Base-by-base conservation (phyloP, 1,140 invertebrate species). In the Drosophila elegans region DNA sequence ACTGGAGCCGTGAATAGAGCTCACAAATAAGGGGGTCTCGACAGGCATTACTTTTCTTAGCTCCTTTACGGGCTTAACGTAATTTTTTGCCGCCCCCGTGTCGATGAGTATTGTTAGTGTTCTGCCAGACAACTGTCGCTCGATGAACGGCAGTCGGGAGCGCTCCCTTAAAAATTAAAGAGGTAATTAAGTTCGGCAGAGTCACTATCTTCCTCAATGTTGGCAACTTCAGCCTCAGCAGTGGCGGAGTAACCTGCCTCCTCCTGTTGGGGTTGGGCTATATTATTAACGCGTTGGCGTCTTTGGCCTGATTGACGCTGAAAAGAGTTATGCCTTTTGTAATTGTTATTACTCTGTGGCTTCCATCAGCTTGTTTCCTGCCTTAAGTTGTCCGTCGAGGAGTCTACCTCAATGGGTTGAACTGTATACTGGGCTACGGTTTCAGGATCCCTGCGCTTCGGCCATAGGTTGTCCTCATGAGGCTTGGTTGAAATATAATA, bases 21-120 rank as follows among this genome's bases (percentile, higher is more conserved):
- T 72, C 27, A 72, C 68, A 25, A 38, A 27, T 34, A 63, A 71
- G 11, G 51, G 16, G 13, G 41, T 60, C n/a, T 34, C 59, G 39
- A 46, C 56, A 27, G 51, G 42, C 32, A 41, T 64, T 64, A 55
- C 32, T 11, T 27, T 55, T 55, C 34, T 63, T 25, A 71, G 57
- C 39, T 56, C 46, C 21, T 36, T 61, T 38, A 21, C 49, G n/a
- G 34, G 49, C 34, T 34, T 52, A 52, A 52, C 27, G 29, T 52
- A 52, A 52, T 52, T 52, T 21, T 13, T 16, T 52, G 49, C 12
- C 13, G 49, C 49, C 53, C 53, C 39, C 11, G 53, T 55, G 16
- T 55, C 46, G 27, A 55, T 57, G 10, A 57, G 41, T 6, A 46
- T 34, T 57, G 27, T 57, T 41, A 48, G 12, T 48, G 7, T 48